Evolutionary conservation across 2,888 invertebrate species (phyloP).

Genomic region (Cremastobaeus sp.): DNA sequence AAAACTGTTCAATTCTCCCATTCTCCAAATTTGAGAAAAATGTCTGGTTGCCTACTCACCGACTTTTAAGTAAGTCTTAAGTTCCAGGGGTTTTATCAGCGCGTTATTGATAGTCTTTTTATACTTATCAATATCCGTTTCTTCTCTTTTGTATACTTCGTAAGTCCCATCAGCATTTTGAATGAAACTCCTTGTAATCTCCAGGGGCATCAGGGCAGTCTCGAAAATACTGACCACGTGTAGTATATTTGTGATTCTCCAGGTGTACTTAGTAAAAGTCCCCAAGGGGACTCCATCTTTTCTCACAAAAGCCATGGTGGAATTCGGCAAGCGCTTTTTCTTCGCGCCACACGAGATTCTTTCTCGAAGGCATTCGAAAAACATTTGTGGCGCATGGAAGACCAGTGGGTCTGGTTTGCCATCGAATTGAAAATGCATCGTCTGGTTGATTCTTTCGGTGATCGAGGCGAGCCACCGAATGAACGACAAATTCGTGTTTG

Average conservation of each 20-base stretch:
- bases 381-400: conserved; percentile 85
- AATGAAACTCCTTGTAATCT: conserved; percentile 83
- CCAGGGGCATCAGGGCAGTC: conserved; percentile 82
- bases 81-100: conserved; percentile 81
- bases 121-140: conserved; percentile 73
- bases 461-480: conserved; percentile 86
- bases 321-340: conserved; percentile 84
- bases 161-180: conserved; percentile 82
- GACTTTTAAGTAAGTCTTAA: conserved; percentile 83
- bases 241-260: conserved; percentile 85
- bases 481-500: conserved; percentile 79
- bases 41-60: conserved; percentile 78
- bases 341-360: conserved; percentile 83
- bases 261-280: conserved; percentile 84
- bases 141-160: conserved; percentile 78
- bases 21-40: too few species aligned
- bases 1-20: too few species aligned
- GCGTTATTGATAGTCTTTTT: conserved; percentile 76
- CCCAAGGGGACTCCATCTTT: conserved; percentile 83
- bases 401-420: conserved; percentile 84
- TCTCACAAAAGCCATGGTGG: conserved; percentile 81
- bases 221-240: conserved; percentile 87
- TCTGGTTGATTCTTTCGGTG: conserved; percentile 87
- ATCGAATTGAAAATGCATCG: conserved; percentile 85
- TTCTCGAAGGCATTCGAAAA: conserved; percentile 86